Evolutionary conservation across 2,113 vertebrate genomes (phyloP).

Genomic region (Alectura lathami): DNA sequence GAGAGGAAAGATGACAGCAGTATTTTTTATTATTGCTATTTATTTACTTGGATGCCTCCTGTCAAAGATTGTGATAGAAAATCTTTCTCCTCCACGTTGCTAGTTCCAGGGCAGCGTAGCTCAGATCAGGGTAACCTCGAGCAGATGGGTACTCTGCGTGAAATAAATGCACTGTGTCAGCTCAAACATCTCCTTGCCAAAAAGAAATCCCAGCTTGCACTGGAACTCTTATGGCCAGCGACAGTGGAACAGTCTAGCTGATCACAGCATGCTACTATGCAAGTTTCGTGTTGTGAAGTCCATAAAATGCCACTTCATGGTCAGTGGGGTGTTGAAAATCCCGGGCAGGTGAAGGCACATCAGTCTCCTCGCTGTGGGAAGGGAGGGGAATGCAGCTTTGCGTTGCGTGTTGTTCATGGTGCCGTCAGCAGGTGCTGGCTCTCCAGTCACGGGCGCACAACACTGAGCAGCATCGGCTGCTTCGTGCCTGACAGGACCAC

Average conservation of each 20-base stretch:
- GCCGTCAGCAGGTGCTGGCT: rapidly evolving
- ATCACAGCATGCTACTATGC: background rate
- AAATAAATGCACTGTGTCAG: constrained; percentile 16
- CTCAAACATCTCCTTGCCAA: constrained; percentile 46
- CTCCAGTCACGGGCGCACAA: rapidly evolving
- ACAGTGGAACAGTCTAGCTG: background rate
- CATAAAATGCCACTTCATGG: background rate
- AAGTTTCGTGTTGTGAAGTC: background rate
- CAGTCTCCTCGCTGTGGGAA: background rate
- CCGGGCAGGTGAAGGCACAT: background rate
- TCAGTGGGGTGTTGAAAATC: background rate
- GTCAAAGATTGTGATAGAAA: background rate
- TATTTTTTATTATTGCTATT: background rate
- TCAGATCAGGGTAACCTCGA: background rate
- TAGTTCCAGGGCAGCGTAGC: background rate
- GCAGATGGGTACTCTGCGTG: background rate
- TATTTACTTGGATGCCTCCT: background rate
- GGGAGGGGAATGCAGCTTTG: background rate
- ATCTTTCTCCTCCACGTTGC: background rate
- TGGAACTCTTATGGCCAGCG: background rate
- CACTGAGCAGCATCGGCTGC: background rate
- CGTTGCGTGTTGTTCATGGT: rapidly evolving
- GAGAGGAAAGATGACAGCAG: background rate
- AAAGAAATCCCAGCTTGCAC: background rate
- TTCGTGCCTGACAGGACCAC: background rate